Conservation (phyloP, 2,888 invertebrate species). For the Caenorhabditis sp. region DNA sequence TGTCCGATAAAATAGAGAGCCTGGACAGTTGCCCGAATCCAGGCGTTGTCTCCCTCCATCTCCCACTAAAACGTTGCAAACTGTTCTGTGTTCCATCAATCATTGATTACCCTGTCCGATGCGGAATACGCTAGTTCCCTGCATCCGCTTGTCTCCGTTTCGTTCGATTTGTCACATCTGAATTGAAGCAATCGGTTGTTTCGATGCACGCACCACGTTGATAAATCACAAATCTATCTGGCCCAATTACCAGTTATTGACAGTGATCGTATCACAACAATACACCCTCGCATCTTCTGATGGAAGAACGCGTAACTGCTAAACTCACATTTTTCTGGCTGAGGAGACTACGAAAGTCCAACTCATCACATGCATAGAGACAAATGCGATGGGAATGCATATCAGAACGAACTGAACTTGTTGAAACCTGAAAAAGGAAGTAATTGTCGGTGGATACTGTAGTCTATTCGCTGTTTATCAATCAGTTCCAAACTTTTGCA, state of each 20-base stretch:
- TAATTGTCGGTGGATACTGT: too few relatives aligned
- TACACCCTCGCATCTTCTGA: too few relatives aligned
- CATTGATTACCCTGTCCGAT: constrained; percentile 43
- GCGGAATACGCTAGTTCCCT: constrained; percentile 48
- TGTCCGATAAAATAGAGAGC: constrained; percentile 78
- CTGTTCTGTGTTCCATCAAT: too few relatives aligned
- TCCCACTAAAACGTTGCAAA: constrained; percentile 78
- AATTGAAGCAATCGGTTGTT: constrained; percentile 7
- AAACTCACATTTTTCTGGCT: constrained; percentile 53
- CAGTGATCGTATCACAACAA: too few relatives aligned
- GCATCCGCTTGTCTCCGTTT: constrained; percentile 20
- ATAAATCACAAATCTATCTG: too few relatives aligned
- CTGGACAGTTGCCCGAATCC: constrained; percentile 76
- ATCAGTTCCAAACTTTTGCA: background rate
- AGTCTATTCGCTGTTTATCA: background rate
- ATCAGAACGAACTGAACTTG: constrained; percentile 76
- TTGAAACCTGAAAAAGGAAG: constrained; percentile 59
- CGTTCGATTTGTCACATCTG: constrained; percentile 33
- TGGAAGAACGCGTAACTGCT: too few relatives aligned
- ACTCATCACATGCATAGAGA: constrained; percentile 78
- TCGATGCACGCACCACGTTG: constrained; percentile 10
- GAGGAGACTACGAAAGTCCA: constrained; percentile 78
- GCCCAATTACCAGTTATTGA: too few relatives aligned
- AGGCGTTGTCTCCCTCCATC: constrained; percentile 71
- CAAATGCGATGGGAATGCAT: constrained; percentile 76